Evolutionary conservation across 2,797 vertebrate genomes (phyloP), one percentile per base, ranked within the genome.

Genomic region (Picus viridis): DNA sequence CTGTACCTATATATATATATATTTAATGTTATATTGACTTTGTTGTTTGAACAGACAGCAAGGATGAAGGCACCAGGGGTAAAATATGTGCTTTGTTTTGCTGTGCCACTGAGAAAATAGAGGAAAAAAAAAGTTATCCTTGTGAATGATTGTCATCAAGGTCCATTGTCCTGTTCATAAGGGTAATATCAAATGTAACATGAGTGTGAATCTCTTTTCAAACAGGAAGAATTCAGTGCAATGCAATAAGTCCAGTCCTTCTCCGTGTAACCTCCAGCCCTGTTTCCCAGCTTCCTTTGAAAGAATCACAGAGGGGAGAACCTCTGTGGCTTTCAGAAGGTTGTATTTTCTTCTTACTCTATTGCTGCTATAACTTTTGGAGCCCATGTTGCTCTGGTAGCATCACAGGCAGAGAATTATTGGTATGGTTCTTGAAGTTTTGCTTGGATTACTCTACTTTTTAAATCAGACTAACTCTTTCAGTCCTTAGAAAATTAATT

Each of bases 401-500:
- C 59, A 69, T 9, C 73, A 26, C 8, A 72, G 26, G 23, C 41
- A 80, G 20, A 43, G 32, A 85, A 65, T 15, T 79, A 26, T 61
- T 16, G 8, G 9, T 63, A 10, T 12, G 23, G n/a, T 51, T 90
- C 71, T 91, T 49, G 19, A 96, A 91, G 83, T 86, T 88, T 84
- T 76, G 30, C 47, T 82, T 63, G 43, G 32, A 29, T 41, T 23
- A 51, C 16, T 68, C 22, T 67, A 68, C 43, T 74, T 94, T 81
- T 91, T 83, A 47, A 90, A 88, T 84, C 68, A 72, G 32, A 73
- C 57, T 24, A 76, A 58, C 45, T 82, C 22, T 89, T 88, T 76
- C 24, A 78, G 61, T 91, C 68, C 80, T 82, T 56, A 84, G 77
- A 91, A 95, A 92, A 95, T 88, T 95, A 95, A 96, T 95, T 95